Percentiles rank a stretch among this genome's conserved stretches.
Conservation (phyloP, 2,888 invertebrate genomes). For the Gerris lacustris region DNA sequence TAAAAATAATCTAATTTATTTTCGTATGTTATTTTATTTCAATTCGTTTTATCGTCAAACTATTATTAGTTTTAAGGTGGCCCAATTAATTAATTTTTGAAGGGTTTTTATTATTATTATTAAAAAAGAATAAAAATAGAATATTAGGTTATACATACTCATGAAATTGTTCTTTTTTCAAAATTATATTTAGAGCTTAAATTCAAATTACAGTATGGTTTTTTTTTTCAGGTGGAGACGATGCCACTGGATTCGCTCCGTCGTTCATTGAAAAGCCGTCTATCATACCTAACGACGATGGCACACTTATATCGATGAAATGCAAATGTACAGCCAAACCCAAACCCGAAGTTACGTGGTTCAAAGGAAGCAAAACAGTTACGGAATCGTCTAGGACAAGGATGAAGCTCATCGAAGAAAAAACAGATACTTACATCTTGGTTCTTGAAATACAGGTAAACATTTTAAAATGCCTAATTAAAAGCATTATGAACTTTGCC, state of each 20-base stretch:
- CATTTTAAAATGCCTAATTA: constrained; percentile 20
- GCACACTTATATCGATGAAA: constrained; percentile 92
- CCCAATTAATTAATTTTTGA: too few species aligned
- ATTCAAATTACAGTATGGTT: too few species aligned
- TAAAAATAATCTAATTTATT: too few species aligned
- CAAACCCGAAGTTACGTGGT: constrained; percentile 90
- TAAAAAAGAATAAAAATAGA: too few species aligned
- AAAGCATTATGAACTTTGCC: too few species aligned
- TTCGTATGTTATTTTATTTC: background rate
- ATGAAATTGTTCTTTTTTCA: too few species aligned
- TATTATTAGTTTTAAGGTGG: constrained; percentile 2
- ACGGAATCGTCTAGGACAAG: constrained; percentile 73
- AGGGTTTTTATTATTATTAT: too few species aligned
- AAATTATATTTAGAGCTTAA: too few species aligned
- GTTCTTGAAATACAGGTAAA: constrained; percentile 64
- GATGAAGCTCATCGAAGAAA: constrained; percentile 61
- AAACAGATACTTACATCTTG: constrained; percentile 78
- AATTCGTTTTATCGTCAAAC: constrained; percentile 4
- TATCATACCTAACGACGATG: constrained; percentile 96
- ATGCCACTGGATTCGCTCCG: constrained; percentile 85
- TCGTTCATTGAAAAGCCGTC: constrained; percentile 96
- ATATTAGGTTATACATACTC: too few species aligned
- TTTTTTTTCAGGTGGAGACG: constrained; percentile 60
- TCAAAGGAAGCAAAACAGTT: constrained; percentile 73
- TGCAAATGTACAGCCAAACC: constrained; percentile 92